Base-by-base conservation (phyloP, 2,113 vertebrate species). In the Melanerpes aurifrons region DNA sequence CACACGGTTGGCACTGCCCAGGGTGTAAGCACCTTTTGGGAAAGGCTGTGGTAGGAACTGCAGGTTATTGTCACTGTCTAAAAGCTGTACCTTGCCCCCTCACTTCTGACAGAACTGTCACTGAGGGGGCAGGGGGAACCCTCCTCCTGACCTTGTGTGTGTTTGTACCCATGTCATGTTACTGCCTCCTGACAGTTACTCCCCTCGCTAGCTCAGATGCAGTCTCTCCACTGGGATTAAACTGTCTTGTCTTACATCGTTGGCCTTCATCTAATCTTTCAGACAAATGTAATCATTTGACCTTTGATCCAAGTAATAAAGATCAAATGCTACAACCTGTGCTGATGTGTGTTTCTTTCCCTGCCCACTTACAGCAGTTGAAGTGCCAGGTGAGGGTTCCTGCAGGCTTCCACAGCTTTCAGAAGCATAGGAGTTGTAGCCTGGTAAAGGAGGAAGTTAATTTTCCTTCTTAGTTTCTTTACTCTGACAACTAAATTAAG, bases 291-390 rank as follows among this genome's bases (percentile, higher is more conserved):
- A 94, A 84, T 69, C n/a, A 21, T 84, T 77, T 94, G 88, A 82
- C 70, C 45, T 92, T 94, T 87, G 88, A 87, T 93, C 67, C 70
- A 71, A 48, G 54, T 64, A 96, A 96, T 97, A 97, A 96, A 96
- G 81, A 87, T 87, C 76, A 63, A 77, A 82, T 59, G 81, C 56
- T 64, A 12, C 53, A 29, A 10, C 0, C 1, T 69, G 40, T 58
- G 45, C 28, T 8, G 18, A 1, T 10, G 9, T 66, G 58, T 72
- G 43, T 40, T 83, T 75, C 56, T 81, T 87, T 62, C 58, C 0
- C 0, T 48, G 35, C 7, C 53, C 19, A 0, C 6, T 66, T 5
- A 9, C 31, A 9, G 57, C 6, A 64, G 64, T 12, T 53, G 26
- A 26, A 62, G 56, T 12, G 37, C 35, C 21, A 8, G 67, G 57